Base-by-base conservation (phyloP, 2,113 vertebrate species). In the Machaerirhynchus nigripectus region DNA sequence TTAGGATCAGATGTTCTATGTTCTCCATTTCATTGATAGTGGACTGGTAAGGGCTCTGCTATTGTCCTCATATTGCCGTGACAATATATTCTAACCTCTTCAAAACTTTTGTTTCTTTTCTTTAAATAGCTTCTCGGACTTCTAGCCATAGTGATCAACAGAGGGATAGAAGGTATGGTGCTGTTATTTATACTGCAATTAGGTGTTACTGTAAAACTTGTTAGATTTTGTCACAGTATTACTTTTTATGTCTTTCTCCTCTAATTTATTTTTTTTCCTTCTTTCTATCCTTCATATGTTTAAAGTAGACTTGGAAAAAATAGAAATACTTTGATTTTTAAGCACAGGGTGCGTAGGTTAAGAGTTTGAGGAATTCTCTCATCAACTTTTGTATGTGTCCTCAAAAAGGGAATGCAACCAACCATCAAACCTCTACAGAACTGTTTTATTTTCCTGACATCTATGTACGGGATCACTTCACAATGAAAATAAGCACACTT, bases 141-240 rank as follows among this genome's bases (percentile, higher is more conserved):
- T 98, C 97, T 94, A 96, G 97, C 95, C 98, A 98, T 80, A 97
- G 95, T 15, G 98, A 99, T 52, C 97, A 98, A 57, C 98, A 97
- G 85, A 98, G 98, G 96, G 99, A 99, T 27, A 98, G 98, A 97
- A 99, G 99, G 99, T 99, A 98, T 61, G 96, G n/a, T 84, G n/a
- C 39, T 76, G 7, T 68, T 80, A 68, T 53, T 94, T 95, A 33
- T 96, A 49, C 83, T 91, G 44, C 21, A 68, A 4, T 52, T 46
- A 35, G 19, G 4, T 90, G 6, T 89, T 65, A 57, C 19, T 82
- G 30, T 68, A 71, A 69, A 84, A 56, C 61, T 93, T 53, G 17
- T 78, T 89, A 35, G 49, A 24, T 56, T 92, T 33, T 95, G 71
- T 67, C 81, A 47, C 39, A 63, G 23, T 75, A 6, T 71, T n/a